phyloP scores from a whole-genome alignment of 2,888 invertebrate genomes.

The Pristionchus japonicus region DNA sequence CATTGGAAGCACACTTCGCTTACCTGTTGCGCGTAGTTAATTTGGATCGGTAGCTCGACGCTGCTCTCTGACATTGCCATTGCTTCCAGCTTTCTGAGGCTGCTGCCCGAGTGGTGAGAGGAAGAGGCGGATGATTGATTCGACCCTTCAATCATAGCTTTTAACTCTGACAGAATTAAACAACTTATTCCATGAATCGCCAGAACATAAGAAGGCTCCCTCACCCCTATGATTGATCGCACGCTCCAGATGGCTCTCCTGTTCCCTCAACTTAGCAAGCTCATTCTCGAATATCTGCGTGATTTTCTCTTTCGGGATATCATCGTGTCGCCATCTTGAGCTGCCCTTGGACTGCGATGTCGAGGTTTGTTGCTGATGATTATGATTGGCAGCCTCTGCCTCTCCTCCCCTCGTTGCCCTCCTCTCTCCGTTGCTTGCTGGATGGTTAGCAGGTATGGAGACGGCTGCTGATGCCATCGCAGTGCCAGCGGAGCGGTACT shows the following conservation, averaged over 20 bases:
- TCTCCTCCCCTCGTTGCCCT: not conserved
- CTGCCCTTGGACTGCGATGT: slow-evolving; percentile 78
- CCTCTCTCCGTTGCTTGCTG: not conserved
- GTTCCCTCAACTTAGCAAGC: slow-evolving; percentile 89
- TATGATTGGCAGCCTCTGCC: not conserved
- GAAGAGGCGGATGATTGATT: not conserved
- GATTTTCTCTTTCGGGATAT: slow-evolving; percentile 96
- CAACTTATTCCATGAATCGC: too few relatives aligned
- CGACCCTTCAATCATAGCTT: not conserved
- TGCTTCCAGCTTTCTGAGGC: slow-evolving; percentile 40
- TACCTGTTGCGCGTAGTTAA: slow-evolving; percentile 48
- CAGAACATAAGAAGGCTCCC: not conserved
- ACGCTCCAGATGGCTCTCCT: slow-evolving; percentile 62
- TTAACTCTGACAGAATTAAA: too few relatives aligned
- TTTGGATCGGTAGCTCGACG: slow-evolving; percentile 33
- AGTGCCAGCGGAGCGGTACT: slow-evolving; percentile 46
- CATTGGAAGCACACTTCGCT: too few relatives aligned
- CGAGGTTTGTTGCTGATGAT: slow-evolving; percentile 25
- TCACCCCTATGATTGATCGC: slow-evolving; percentile 53
- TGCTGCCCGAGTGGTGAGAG: slow-evolving; percentile 8
- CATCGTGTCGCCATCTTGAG: slow-evolving; percentile 87
- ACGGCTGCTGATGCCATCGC: not conserved
- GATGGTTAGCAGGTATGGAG: not conserved
- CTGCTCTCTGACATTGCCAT: slow-evolving; percentile 28
- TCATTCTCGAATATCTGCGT: slow-evolving; percentile 95